Conservation (phyloP, 2,113 vertebrate genomes). For the human (Homo sapiens) region GRCh38 chr2:49234001-49234500, state of each 20-base stretch:
- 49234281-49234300: not conserved
- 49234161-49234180: not conserved
- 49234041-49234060: not conserved
- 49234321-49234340: not conserved
- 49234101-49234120: not conserved
- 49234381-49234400: not conserved
- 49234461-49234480: not conserved
- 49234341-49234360: not conserved
- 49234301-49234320: constrained; percentile 26
- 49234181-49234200: constrained; percentile 29
- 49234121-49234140: constrained; percentile 1
- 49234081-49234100: not conserved
- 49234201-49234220: not conserved
- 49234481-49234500: not conserved
- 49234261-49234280: not conserved
- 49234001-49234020: not conserved
- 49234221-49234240: constrained; percentile 3
- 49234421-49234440: not conserved
- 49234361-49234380: not conserved
- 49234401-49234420: not conserved
- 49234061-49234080: constrained; percentile 36
- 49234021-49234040: not conserved
- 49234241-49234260: not conserved
- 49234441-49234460: not conserved
- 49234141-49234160: not conserved